Evolutionary conservation across 2,888 invertebrate genomes (phyloP), one percentile per base, ranked within the genome.

Genomic region (Mycalesis mineus): DNA sequence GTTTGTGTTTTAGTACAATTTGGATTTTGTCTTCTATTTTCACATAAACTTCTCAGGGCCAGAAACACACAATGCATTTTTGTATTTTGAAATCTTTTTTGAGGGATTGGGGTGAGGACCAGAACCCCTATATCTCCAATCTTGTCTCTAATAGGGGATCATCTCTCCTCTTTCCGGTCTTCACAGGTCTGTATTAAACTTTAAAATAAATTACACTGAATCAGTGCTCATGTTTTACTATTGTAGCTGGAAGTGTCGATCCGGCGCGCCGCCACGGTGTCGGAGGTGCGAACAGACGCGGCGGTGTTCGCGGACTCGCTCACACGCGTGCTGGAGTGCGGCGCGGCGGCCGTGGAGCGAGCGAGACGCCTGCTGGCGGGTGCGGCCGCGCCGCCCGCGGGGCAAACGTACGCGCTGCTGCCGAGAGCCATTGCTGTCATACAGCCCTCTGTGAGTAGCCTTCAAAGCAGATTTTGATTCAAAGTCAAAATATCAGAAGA

Each of bases 261-360:
- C 56, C 78, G 80, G 0, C 75, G 77, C 56, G 78, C 76, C n/a
- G 69, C 77, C 63, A 65, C 67, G 2, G 70, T 78, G 13, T 37
- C 52, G 69, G 1, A 0, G 74, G 61, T 49, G 67, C 65, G 55
- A 57, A 52, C 41, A 59, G 68, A 52, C 31, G 15, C 70, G 39
- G 79, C 82, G 0, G 82, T 80, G 70, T 82, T 73, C 74, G 86
- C 84, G 55, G 87, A 84, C 73, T 82, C 82, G 1, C 57, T 83
- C 29, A 85, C 86, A 7, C 78, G 83, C 42, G 75, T 73, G 63
- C 75, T 87, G 71, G 84, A 86, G 71, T 8, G 77, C 78, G 47
- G 86, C 71, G 87, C 78, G 40, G 78, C 72, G 0, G 69, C 67
- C 14, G 62, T 80, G 37, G 78, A 82, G 73, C 79, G 82, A 29